Base-by-base conservation (phyloP, 2,797 vertebrate genomes). In the Sarcoramphus papa region DNA sequence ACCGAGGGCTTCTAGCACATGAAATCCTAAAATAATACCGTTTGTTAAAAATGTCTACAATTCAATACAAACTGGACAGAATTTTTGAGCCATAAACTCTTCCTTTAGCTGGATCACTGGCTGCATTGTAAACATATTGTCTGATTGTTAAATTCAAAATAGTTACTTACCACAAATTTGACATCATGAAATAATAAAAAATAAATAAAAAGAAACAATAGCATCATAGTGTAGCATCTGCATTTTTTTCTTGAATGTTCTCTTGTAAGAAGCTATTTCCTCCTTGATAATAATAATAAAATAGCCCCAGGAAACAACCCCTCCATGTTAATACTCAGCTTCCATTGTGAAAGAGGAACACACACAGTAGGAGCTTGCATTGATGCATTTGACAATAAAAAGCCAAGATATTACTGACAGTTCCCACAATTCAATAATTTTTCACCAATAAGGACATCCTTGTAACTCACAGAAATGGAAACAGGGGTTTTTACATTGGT, bases 331-430 rank as follows among this genome's bases (percentile, higher is more conserved):
- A 60, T 27, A 37, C 6, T 69, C n/a, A 56, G 1, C 9, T 45
- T 83, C 70, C 6, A 54, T 65, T 72, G 12, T 57, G 50, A 59
- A 68, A 89, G 14, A 30, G 9, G 4, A 47, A 12, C 15, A 67
- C 3, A 62, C 8, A 47, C 0, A 0, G 2, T 16, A 57, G 16
- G 11, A 89, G 0, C 14, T 51, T 73, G 5, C 4, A 41, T n/a
- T 86, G 43, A 51, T 76, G 15, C 8, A 63, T 65, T 65, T 63
- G 28, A 65, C 13, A 65, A 68, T 8, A 85, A 60, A 78, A 93
- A 41, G 4, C 2, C 51, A 76, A n/a, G 12, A 31, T 73, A 51
- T 28, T 72, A 50, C 18, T 22, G 9, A 41, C 2, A 37, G 4
- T 74, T 85, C 18, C 40, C 19, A 57, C 2, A 57, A 47, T 28